phyloP scores from a whole-genome alignment of 1,140 invertebrate species.

The Drosophila ananassae region DNA sequence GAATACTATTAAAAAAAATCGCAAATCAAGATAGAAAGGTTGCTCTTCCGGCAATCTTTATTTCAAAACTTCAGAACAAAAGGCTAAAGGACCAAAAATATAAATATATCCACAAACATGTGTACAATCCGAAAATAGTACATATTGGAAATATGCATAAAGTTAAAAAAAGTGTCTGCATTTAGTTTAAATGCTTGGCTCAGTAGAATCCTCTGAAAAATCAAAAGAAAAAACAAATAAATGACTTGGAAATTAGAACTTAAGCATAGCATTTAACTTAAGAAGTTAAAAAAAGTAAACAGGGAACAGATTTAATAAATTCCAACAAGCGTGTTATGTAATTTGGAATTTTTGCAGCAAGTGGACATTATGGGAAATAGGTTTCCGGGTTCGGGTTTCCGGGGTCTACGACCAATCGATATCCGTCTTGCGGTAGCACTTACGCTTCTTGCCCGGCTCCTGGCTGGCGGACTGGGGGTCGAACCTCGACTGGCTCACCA shows the following conservation, averaged over 20 bases:
- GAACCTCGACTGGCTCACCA: neutral
- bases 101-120: neutral
- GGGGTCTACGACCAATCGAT: conserved; percentile 1
- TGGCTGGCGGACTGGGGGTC: neutral
- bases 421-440: conserved; percentile 10
- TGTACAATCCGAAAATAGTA: conserved; percentile 1
- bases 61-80: conserved; percentile 9
- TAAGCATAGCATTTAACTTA: no score
- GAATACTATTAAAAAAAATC: neutral
- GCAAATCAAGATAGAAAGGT: neutral
- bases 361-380: neutral
- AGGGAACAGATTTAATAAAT: neutral
- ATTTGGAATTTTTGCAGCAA: conserved; percentile 2
- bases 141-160: neutral
- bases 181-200: conserved; percentile 34
- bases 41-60: conserved; percentile 13
- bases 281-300: neutral
- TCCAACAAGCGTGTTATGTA: neutral
- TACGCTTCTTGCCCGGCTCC: conserved; percentile 27
- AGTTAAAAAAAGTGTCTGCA: conserved; percentile 18
- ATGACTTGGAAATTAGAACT: conserved; percentile 3
- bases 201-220: conserved; percentile 33
- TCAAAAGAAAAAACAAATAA: conserved; percentile 16
- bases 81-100: conserved; percentile 6
- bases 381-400: neutral